Base-by-base conservation (phyloP, 2,888 invertebrate species). In the Lithophane leautieri region DNA sequence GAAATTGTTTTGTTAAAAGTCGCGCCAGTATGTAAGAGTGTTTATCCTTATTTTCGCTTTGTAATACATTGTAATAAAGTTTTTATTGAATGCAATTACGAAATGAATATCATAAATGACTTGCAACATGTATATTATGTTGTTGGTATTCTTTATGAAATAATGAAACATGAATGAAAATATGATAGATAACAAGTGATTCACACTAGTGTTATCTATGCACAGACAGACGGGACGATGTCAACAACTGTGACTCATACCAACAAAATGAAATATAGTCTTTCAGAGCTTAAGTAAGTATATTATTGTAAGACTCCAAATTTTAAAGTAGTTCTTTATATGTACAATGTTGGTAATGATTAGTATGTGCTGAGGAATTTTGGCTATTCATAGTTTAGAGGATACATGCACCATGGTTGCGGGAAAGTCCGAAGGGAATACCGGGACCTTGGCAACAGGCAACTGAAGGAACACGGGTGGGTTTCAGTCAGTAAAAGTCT, bases 121-220 rank as follows among this genome's bases (percentile, higher is more conserved):
- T 42, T 28, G 60, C 40, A 25, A 42, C 25, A 4, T 47, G 4
- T 25, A 34, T 34, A 34, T 6, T 6, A 25, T 11, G 28, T 6
- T 34, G 8, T 12, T 25, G 22, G 4, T 28, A 22, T 28, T 14
- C 28, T 66, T 28, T 47, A 28, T 2, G 8, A 22, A 65, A 28
- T 12, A 25, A 22, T 19, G 28, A 28, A 65, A 28, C 12, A 14
- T 56, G 3, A 50, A 47, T 58, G 8, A 44, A n/a, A 60, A 28
- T 54, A 54, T 25, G 4, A 12, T 22, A 56, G 50, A 50, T 42
- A 66, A 7, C 3, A 16, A 19, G 22, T 78, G 28, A 78, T 14
- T 81, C 60, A 66, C 60, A 19, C 2, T n/a, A n/a, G 14, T 8
- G 14, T 73, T 78, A 73, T 73, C 73, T 61, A 60, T 60, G 11